A percentile compares a stretch with the other conserved stretches of the same genome.
Evolutionary conservation across 2,888 invertebrate genomes (phyloP).

Genomic region (Drosophila tanythrix): DNA sequence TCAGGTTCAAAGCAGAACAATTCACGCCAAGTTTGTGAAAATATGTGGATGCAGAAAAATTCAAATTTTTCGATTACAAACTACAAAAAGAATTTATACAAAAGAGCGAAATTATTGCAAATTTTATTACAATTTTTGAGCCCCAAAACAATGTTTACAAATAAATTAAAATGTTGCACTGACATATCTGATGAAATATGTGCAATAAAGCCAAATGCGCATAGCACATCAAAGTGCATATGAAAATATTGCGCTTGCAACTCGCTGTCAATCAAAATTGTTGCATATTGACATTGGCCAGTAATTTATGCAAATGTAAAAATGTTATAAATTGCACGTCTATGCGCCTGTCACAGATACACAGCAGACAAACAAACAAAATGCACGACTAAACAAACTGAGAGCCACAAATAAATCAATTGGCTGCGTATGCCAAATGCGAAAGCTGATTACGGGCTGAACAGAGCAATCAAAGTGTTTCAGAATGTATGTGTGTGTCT

Average conservation of each 20-base stretch:
- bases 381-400: constrained; percentile 24
- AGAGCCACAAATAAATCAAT: constrained; percentile 68
- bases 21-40: background rate
- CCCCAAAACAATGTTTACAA: background rate
- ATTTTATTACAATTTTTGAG: background rate
- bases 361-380: constrained; percentile 8
- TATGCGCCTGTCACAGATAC: constrained; percentile 40
- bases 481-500: constrained; percentile 1
- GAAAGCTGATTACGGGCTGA: constrained; percentile 53
- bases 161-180: constrained; percentile 6
- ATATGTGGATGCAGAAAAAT: background rate
- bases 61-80: background rate
- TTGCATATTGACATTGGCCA: constrained; percentile 17
- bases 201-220: background rate
- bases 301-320: constrained; percentile 67
- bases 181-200: constrained; percentile 28
- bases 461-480: constrained; percentile 17
- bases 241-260: constrained; percentile 40
- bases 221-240: constrained; percentile 10
- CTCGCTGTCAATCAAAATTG: constrained; percentile 43
- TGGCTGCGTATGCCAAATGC: constrained; percentile 55
- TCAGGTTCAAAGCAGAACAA: too few relatives aligned
- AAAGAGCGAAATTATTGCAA: background rate
- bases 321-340: constrained; percentile 49
- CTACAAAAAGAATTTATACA: background rate